Evolutionary conservation across 1,140 invertebrate genomes (phyloP), one percentile per base, ranked within the genome.

Genomic region (Leptinotarsa defecta): DNA sequence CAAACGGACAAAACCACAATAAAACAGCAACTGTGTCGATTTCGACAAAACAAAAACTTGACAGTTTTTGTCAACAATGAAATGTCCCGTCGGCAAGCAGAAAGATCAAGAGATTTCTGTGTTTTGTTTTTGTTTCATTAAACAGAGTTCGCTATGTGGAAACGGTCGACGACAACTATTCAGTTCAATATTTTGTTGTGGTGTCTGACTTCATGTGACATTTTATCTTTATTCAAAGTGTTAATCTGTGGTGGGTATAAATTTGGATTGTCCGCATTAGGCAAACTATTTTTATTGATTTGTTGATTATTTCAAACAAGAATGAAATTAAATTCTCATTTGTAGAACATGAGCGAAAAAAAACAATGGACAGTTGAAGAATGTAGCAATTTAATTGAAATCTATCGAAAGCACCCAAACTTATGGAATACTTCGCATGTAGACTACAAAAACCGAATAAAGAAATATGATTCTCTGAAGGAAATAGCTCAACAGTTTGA

Each of bases 331-430:
- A 52, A 52, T 65, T 65, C 6, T 19, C 3, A 3, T 67, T 67
- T 67, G 34, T 20, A 17, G 65, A 67, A 67, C 15, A 67, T 67
- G 65, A 67, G 34, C 20, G 34, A 67, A 20, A 67, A 67, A n/a
- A 67, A 67, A 17, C 65, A 67, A 67, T 67, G 65, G 65, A 67
- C 65, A 67, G 20, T 67, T 22, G 65, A 67, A 20, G 65, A 67
- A 67, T 67, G 65, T 4, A 67, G 20, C 65, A 67, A 17, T 24
- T 67, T 20, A 67, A 67, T 67, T 67, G 65, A 67, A 20, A 15
- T 67, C 17, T 67, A 67, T 20, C 65, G 65, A 67, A 20, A 67
- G 4, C 65, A 67, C 65, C 20, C 65, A 67, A 67, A 67, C 65
- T 67, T 67, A 67, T 67, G 34, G 65, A 67, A 67, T 20, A 2